These are phyloP conservation scores for Porites australiensis DNA, from an alignment of 64 coral and sea anemone species.

Conservation along the genomic window DNA sequence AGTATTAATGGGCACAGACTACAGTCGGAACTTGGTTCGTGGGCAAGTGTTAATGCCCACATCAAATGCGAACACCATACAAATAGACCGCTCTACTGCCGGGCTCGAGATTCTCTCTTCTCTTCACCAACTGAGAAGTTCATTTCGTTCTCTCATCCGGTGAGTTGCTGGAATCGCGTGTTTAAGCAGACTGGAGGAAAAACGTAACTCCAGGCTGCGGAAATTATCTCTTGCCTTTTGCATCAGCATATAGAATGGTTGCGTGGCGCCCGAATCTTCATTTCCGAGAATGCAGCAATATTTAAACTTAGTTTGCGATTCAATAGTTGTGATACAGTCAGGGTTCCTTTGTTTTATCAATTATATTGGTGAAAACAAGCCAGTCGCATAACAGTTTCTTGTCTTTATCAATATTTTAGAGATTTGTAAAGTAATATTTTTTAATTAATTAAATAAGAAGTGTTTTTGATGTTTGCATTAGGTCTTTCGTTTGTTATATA, in stretches of 20 bases:
- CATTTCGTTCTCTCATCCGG: neutral
- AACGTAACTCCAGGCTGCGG: neutral
- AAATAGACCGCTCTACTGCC: neutral
- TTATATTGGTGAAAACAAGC: constrained; percentile 54
- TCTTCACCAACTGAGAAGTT: neutral
- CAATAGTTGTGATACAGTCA: constrained; percentile 38
- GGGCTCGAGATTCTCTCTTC: neutral
- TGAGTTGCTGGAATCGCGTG: neutral
- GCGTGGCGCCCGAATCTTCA: constrained; percentile 46
- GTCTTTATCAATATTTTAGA: neutral
- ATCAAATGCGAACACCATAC: neutral
- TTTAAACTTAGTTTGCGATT: constrained; percentile 51
- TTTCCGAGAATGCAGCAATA: constrained; percentile 52
- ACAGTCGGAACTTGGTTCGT: neutral
- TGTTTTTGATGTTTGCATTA: neutral
- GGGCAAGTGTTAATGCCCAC: neutral
- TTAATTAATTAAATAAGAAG: constrained; percentile 3
- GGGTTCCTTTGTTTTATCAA: constrained; percentile 52
- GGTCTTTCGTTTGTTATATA: neutral
- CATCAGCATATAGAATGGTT: neutral
- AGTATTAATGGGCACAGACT: neutral
- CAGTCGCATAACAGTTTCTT: constrained; percentile 6
- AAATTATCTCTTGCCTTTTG: neutral
- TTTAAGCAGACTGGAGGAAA: neutral
- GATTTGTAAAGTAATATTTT: neutral